A percentile compares a stretch with the other conserved stretches of the same genome.
These are phyloP conservation scores for Alcedo atthis DNA, from an alignment of 2,797 vertebrate genomes.

Conservation along the genomic window DNA sequence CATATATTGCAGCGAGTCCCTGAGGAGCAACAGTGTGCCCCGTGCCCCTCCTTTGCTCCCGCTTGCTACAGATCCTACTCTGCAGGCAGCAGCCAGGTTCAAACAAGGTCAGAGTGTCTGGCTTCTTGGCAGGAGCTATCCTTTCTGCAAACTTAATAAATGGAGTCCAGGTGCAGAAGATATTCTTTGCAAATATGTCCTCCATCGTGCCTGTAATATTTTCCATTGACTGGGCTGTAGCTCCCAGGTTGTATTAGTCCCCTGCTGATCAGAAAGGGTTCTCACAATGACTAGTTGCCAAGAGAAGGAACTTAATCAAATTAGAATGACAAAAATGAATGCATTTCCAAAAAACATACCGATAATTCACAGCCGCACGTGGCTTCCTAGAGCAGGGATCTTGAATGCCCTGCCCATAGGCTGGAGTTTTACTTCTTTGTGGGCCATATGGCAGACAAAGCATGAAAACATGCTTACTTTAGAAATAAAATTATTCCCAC, in stretches of 20 bases:
- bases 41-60: not conserved
- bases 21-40: slow-evolving; percentile 30
- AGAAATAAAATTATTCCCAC: not conserved
- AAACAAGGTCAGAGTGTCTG: slow-evolving; percentile 62
- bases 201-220: not conserved
- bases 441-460: not conserved
- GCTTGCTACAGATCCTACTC: not conserved
- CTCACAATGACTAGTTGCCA: slow-evolving; percentile 9
- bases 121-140: slow-evolving; percentile 60
- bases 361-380: not conserved
- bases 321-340: slow-evolving; percentile 26
- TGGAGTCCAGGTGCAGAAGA: slow-evolving; percentile 55
- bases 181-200: slow-evolving; percentile 8
- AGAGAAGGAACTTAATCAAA: slow-evolving; percentile 15
- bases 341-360: not conserved
- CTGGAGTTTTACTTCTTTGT: slow-evolving; percentile 22
- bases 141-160: slow-evolving; percentile 66
- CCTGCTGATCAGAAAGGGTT: slow-evolving; percentile 19
- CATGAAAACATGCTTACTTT: slow-evolving; percentile 36
- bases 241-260: not conserved
- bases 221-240: not conserved
- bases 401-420: not conserved
- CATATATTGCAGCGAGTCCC: slow-evolving; percentile 28
- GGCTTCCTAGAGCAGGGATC: slow-evolving; percentile 45
- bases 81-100: slow-evolving; percentile 60